A percentile compares a stretch with the other conserved stretches of the same genome.
Evolutionary conservation across 2,113 vertebrate genomes (phyloP).

Genomic region (Bucco capensis): DNA sequence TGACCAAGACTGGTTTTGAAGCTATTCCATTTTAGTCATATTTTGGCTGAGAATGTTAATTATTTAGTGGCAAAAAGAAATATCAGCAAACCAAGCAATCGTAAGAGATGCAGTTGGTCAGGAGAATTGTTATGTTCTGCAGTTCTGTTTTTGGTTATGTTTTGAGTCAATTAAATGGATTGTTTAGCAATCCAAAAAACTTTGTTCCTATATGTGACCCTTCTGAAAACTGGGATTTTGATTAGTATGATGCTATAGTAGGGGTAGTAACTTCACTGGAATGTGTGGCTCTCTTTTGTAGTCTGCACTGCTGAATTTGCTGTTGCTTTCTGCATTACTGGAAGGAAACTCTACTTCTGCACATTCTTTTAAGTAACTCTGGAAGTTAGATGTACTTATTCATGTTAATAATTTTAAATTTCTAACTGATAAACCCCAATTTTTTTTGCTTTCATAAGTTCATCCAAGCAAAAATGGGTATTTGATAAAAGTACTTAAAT

Average conservation of each 20-base stretch:
- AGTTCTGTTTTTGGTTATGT: not conserved
- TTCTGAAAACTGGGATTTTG: not conserved
- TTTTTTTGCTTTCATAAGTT: not conserved
- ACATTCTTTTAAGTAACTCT: not conserved
- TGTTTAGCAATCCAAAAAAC: not conserved
- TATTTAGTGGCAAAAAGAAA: not conserved
- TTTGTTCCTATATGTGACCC: not conserved
- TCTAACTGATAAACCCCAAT: not conserved
- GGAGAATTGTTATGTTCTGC: not conserved
- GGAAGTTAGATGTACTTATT: not conserved
- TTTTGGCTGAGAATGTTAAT: not conserved
- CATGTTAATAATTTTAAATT: not conserved
- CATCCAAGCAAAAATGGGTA: not conserved
- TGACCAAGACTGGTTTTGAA: not conserved
- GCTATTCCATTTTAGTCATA: not conserved
- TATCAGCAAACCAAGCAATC: not conserved
- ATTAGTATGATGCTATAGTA: not conserved
- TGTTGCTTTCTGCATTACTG: not conserved
- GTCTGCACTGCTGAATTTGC: not conserved
- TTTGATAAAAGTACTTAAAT: not conserved
- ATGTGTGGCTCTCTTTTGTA: accelerated
- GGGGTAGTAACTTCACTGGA: not conserved
- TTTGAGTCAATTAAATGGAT: not conserved
- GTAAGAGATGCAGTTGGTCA: not conserved
- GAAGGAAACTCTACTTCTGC: not conserved